A percentile compares a stretch with the other conserved stretches of the same genome.
Conservation (phyloP, 2,888 invertebrate genomes). For the Himalopsyche anomala region DNA sequence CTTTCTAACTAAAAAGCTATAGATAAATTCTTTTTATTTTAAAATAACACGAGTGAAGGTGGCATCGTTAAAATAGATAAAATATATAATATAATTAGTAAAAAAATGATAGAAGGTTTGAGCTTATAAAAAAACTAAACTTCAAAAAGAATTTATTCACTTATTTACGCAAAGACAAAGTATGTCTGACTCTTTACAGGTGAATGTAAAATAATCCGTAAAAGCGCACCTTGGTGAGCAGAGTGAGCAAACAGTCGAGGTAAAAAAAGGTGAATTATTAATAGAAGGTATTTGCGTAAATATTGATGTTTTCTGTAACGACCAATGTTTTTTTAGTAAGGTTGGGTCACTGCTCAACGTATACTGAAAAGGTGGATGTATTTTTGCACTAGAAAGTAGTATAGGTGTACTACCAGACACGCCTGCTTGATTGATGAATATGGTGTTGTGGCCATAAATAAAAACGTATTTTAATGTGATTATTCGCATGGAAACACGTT, state of each 20-base stretch:
- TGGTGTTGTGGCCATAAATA: background rate
- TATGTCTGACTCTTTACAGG: background rate
- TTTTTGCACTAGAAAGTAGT: background rate
- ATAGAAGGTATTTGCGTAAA: constrained; percentile 31
- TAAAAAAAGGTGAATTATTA: constrained; percentile 31
- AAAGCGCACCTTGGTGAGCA: constrained; percentile 13
- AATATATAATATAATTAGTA: no score
- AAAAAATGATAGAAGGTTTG: no score
- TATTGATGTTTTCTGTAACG: constrained; percentile 30
- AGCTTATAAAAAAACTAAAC: no score
- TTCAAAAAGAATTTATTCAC: no score
- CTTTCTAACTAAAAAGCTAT: no score
- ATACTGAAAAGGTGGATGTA: background rate
- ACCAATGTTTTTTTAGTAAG: constrained; percentile 15
- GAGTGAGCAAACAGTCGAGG: background rate
- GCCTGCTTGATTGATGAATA: background rate
- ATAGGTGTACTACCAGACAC: background rate
- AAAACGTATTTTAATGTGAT: background rate
- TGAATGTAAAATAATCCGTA: background rate
- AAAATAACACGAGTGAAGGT: no score
- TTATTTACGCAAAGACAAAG: background rate
- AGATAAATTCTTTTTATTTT: no score
- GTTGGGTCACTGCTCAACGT: background rate
- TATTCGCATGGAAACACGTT: background rate
- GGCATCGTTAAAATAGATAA: no score